Base-by-base conservation (phyloP, 2,113 vertebrate genomes). In the Mormyrus lacerda region DNA sequence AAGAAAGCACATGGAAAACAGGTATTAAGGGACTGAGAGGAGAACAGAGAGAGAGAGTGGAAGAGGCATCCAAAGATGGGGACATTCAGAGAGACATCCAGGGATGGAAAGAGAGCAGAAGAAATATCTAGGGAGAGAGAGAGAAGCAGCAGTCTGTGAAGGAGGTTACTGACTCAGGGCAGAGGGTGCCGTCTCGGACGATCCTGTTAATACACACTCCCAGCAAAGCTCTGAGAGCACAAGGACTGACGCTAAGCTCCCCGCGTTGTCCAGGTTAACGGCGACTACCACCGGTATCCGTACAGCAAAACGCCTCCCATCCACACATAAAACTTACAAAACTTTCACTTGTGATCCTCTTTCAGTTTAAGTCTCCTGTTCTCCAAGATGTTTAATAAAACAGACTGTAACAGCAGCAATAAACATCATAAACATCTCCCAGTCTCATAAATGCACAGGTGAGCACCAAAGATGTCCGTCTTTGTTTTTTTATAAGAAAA, bases 131-230 rank as follows among this genome's bases (percentile, higher is more conserved):
- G 73, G 27, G 5, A 79, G 73, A 39, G 73, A 79, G 13, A n/a
- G 58, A 53, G 69, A 87, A 58, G n/a, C 9, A 69, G 35, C 51
- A 27, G 69, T 61, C 79, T 88, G 86, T 82, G 79, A 61, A 84
- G 50, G 55, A 73, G 42, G 55, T 86, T 50, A 39, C 44, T 47
- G 11, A 84, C 42, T 11, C 24, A 89, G 88, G 90, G 89, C 27
- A 42, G 42, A 87, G 10, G 90, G 91, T 92, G 79, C 21, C 2
- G 50, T 8, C 85, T 55, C 24, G 0, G 27, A 87, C 50, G 11
- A 76, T n/a, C 42, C 44, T 24, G 44, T 79, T 79, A 79, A 19
- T 42, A 79, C 4, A 5, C 73, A 79, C 61, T 31, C 10, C 61
- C n/a, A 3, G 44, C 17, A 50, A 50, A 79, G 73, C 31, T 5